phyloP scores from a whole-genome alignment of 2,888 invertebrate species.

The Cheilosia pagana region DNA sequence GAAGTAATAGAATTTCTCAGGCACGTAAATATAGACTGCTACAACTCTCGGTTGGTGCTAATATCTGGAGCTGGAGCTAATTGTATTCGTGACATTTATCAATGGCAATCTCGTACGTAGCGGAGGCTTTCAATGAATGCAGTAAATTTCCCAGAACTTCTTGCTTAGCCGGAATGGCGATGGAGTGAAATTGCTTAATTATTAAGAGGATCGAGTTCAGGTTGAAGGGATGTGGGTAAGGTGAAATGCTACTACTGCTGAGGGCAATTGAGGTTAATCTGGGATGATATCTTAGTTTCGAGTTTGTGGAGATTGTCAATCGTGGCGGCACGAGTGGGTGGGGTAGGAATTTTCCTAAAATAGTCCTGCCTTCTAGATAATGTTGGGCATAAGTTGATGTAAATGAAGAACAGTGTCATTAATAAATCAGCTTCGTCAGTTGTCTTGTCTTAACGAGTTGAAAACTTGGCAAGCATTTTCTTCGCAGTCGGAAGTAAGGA shows the following conservation, averaged over 20 bases:
- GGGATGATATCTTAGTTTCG: background rate
- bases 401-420: no score
- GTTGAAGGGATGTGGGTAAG: background rate
- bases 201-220: background rate
- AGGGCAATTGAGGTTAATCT: background rate
- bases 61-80: conserved; percentile 44
- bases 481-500: no score
- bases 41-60: conserved; percentile 18
- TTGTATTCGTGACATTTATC: conserved; percentile 67
- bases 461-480: no score
- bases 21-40: conserved; percentile 8
- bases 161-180: background rate
- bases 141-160: conserved; percentile 36
- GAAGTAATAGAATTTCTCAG: conserved; percentile 7
- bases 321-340: no score
- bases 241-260: background rate
- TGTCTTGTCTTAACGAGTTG: no score
- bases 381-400: no score
- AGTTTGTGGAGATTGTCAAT: background rate
- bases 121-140: conserved; percentile 40
- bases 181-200: conserved; percentile 9
- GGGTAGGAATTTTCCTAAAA: no score
- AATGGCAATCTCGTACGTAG: conserved; percentile 31
- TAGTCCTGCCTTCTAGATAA: no score
- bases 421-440: no score